Evolutionary conservation across 2,113 vertebrate genomes (phyloP), one percentile per base, ranked within the genome.

Genomic region (Seriola quinqueradiata): DNA sequence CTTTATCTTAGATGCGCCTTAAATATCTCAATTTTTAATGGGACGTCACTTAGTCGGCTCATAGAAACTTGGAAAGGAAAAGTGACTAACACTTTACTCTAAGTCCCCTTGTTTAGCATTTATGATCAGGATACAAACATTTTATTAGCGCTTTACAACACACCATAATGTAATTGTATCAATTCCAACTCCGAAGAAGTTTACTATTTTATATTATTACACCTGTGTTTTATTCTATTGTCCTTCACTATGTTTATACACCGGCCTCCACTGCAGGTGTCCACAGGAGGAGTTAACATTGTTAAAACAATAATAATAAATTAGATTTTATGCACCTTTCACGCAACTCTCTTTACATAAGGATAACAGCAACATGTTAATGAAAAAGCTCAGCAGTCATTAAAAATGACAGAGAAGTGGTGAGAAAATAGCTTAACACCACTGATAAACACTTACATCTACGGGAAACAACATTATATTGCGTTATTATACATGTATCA

Each of bases 1-100:
- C 16, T 82, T 75, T 28, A 59, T 72, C 23, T 55, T 50, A 32
- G 77, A 84, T 17, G 59, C 12, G 21, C 40, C 19, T 75, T 8
- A 74, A 50, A 12, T 21, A 57, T 38, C 19, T 69, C 14, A 16
- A 5, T 28, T 13, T 60, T 67, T 78, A 80, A 80, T 52, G 44
- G 48, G 65, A 23, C 28, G 10, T 54, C 67, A 70, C 4, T 70
- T 10, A 59, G 48, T 21, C 52, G 65, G 1, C 40, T 25, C 63
- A 69, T 28, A 70, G n/a, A 63, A 79, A 76, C 38, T 10, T 25
- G 68, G 23, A 28, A 1, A 8, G 44, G 9, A 36, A 40, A 70
- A 23, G 3, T 44, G 58, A 1, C 2, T 34, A 28, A 28, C 25
- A 28, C 25, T 16, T 14, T 10, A 4, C n/a, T 55, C 10, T 9